Base-by-base conservation (phyloP, 2,113 vertebrate species). In the Corythornis vintsioides region DNA sequence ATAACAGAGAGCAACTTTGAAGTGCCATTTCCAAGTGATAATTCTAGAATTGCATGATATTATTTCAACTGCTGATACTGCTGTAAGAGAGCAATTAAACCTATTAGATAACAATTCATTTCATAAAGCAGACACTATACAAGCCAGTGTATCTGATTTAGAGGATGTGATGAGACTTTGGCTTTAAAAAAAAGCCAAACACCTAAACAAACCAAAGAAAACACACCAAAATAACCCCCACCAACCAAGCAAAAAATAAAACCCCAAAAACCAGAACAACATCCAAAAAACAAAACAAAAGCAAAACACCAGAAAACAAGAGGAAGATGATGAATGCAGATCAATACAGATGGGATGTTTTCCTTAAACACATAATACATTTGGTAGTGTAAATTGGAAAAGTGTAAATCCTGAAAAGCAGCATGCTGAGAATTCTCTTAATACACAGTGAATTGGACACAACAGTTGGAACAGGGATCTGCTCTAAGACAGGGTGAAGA, bases 401-500 rank as follows among this genome's bases (percentile, higher is more conserved):
- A 5, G 9, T 26, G 10, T 50, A 61, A 65, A 55, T 64, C n/a
- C 13, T 31, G 15, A 45, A 78, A 69, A 33, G 7, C 4, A 70
- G 40, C 60, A 60, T 43, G 22, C 8, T 76, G 47, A 67, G 22
- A 66, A 77, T 45, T 35, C 19, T 86, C 77, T 72, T 11, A 61
- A 20, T 45, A 31, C 9, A 61, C 28, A 52, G 6, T 31, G 24
- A 78, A 40, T 28, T 57, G 31, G 15, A 72, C 35, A 42, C 21
- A 42, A 19, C 7, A 55, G 9, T 57, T 67, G 9, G 5, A 69
- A 69, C 18, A 57, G 13, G 13, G 35, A 50, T 43, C 42, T 66
- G 8, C 11, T 16, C 28, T 19, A 53, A 10, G 0, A 5, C 4
- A 7, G 35, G 7, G 6, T 0, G 0, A 74, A 69, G 13, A 50